Base-by-base conservation (phyloP, 2,113 vertebrate genomes). In the Lasiurus cinereus region DNA sequence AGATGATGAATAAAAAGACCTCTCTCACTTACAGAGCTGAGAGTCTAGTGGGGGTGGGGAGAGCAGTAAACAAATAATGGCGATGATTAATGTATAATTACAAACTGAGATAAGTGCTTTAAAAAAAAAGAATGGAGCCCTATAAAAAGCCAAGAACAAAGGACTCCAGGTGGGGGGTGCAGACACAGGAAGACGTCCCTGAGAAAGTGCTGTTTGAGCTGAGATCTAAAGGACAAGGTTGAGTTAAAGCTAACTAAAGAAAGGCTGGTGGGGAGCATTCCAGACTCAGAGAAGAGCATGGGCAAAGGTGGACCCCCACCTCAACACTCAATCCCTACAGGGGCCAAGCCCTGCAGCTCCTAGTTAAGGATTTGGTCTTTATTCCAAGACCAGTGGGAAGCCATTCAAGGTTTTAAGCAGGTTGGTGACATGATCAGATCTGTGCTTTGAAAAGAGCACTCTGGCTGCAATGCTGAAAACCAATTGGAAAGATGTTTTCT, bases 361-460 rank as follows among this genome's bases (percentile, higher is more conserved):
- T 90, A 27, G 88, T 94, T 96, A 96, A 88, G 72, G 90, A 66
- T 93, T 77, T 74, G 78, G 84, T 83, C 96, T 97, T 97, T 97
- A 96, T 96, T 91, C 82, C 8, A 52, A 88, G 91, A 96, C 85
- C 96, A 95, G 96, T 93, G 88, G 96, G 95, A 94, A 86, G 78
- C 92, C 83, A 92, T 95, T 96, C 85, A 94, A 64, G 73, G 50
- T 82, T 94, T 95, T 94, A 85, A 74, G 85, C 77, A 94, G 94
- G 94, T 91, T 97, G 92, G 90, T 94, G 96, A 94, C 96, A 96
- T 22, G 90, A 95, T 86, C 90, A 95, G 96, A 95, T 94, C 80
- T 90, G 94, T 88, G 48, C 90, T 95, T 95, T 96, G 94, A 92
- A 97, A 96, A 94, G 96, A 95, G 89, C 82, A 56, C 96, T 80